Evolutionary conservation across 1,140 invertebrate species (phyloP), one percentile per base, ranked within the genome.

Genomic region (Cydia pomonella): DNA sequence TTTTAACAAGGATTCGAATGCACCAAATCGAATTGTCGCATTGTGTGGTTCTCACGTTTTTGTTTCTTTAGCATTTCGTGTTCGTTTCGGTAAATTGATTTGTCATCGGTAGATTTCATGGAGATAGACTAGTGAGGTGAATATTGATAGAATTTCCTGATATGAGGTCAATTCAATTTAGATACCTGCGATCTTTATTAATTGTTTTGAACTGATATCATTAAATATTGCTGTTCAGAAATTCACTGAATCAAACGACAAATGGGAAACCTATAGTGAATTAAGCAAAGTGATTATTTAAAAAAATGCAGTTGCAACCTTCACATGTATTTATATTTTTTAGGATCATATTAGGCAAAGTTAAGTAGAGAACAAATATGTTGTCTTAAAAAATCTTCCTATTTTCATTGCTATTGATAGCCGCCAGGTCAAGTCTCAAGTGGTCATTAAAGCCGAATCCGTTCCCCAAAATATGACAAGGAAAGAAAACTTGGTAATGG

Each of bases 31-130:
- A 90, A 88, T 88, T 77, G 75, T 77, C 44, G 80, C 89, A 88
- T 87, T 77, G 75, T 77, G 50, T 81, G 82, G 83, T 84, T 92
- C 89, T 92, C 89, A 92, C 90, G 90, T 91, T 90, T 89, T 89
- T 90, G 82, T 91, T 88, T 88, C 83, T 78, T 88, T 88, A 87
- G 82, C 80, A 77, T 86, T 86, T 89, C 78, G 81, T 83, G 76
- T 87, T 84, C 21, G 64, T 71, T 80, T 85, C 79, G 80, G 84
- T 85, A 85, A 87, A 87, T 86, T 79, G 81, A 87, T 91, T 83
- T 78, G 77, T 80, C 75, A 77, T 87, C 79, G 81, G 80, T 87
- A 83, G 80, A 77, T 83, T 86, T 84, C 81, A 82, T 81, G 77
- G 21, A 53, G 63, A 64, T 72, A 72, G 63, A 62, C 33, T 33